phyloP scores from a whole-genome alignment of 2,888 invertebrate genomes.

The Coleophora deauratella region DNA sequence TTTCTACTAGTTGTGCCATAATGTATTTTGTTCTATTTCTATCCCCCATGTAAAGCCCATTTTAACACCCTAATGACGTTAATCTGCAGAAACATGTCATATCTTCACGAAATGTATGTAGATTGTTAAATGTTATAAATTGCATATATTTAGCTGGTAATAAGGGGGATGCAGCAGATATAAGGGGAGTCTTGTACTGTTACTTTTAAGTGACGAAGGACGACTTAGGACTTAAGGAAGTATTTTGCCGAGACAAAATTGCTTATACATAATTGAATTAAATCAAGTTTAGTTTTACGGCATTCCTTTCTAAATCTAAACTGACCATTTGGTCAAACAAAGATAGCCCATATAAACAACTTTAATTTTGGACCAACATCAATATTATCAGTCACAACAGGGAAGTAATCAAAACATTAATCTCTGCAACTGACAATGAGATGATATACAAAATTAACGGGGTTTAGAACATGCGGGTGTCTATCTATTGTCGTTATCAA shows the following conservation, averaged over 20 bases:
- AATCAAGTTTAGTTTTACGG: too few relatives aligned
- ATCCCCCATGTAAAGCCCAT: constrained; percentile 30
- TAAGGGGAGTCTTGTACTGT: too few relatives aligned
- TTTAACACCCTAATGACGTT: constrained; percentile 45
- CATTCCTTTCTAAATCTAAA: too few relatives aligned
- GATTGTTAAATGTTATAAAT: constrained; percentile 72
- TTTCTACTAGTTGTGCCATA: too few relatives aligned
- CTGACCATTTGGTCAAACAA: constrained; percentile 1
- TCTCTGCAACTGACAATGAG: constrained; percentile 27
- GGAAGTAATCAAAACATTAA: constrained; percentile 41
- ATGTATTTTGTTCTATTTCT: constrained; percentile 4
- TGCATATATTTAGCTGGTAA: constrained; percentile 68
- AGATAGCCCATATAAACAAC: constrained; percentile 10
- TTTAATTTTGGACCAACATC: constrained; percentile 10
- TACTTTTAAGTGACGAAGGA: too few relatives aligned
- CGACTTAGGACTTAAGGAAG: too few relatives aligned
- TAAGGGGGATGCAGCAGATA: constrained; percentile 44
- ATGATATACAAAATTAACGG: constrained; percentile 47
- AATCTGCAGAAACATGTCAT: constrained; percentile 52
- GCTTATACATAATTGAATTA: too few relatives aligned
- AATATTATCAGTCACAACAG: constrained; percentile 24
- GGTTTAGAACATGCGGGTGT: constrained; percentile 54
- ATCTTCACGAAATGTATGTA: constrained; percentile 63
- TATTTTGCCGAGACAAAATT: too few relatives aligned
- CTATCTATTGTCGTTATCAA: constrained; percentile 59